Conservation (phyloP, 2,797 vertebrate genomes). For the Pseudochaenichthys georgianus region DNA sequence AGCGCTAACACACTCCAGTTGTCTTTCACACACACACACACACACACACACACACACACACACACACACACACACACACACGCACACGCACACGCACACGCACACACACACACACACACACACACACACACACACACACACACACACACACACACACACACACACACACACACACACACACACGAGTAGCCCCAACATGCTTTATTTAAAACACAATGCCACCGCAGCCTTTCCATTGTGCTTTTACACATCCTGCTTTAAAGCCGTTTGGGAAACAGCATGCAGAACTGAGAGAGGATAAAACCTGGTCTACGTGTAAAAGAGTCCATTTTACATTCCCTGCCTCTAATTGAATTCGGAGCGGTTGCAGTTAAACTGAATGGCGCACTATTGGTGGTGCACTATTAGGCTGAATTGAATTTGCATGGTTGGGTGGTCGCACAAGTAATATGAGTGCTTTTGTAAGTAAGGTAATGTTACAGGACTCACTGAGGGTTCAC, state of each 20-base stretch:
- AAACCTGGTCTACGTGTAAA: constrained; percentile 53
- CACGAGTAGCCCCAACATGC: constrained; percentile 17
- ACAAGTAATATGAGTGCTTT: constrained; percentile 63
- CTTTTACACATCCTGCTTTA: constrained; percentile 34
- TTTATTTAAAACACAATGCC: constrained; percentile 53
- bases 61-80: too few relatives aligned
- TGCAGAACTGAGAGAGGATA: constrained; percentile 40
- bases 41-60: too few relatives aligned
- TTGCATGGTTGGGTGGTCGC: constrained; percentile 59
- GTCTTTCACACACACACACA: constrained; percentile 30
- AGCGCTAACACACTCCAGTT: constrained; percentile 26
- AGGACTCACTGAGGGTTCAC: constrained; percentile 32
- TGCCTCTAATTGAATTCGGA: constrained; percentile 67
- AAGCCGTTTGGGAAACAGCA: constrained; percentile 50
- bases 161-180: constrained; percentile 19
- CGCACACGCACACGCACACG: constrained; percentile 22
- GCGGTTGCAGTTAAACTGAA: constrained; percentile 69
- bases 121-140: constrained; percentile 17
- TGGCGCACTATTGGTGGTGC: constrained; percentile 65
- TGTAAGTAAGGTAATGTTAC: constrained; percentile 59
- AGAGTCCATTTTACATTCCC: constrained; percentile 60
- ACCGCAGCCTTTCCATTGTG: constrained; percentile 33
- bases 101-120: neutral
- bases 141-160: constrained; percentile 9
- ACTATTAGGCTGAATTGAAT: constrained; percentile 76